Percentiles rank a stretch among this genome's conserved stretches.
Conservation (phyloP, 1,140 invertebrate genomes). For the Macrobrachium rosenbergii region DNA sequence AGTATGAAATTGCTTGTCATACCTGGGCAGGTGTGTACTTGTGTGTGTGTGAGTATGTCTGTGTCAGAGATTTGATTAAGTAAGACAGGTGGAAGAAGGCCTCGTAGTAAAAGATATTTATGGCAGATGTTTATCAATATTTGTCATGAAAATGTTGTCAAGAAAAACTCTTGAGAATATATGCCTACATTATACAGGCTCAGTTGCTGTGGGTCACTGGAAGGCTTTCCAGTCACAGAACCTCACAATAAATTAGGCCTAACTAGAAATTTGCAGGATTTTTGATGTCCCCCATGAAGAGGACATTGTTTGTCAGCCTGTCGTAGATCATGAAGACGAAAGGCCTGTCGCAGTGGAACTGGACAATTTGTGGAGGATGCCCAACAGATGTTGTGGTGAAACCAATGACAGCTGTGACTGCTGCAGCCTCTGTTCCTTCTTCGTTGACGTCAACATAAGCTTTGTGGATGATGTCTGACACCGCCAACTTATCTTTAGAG, state of each 20-base stretch:
- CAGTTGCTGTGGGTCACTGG: no score
- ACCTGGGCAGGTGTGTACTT: no score
- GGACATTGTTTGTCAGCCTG: constrained; percentile 76
- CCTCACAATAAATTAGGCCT: no score
- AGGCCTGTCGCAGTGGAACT: constrained; percentile 87
- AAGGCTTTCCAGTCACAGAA: no score
- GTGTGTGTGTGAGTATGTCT: background rate
- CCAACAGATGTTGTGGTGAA: constrained; percentile 59
- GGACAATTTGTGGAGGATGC: constrained; percentile 71
- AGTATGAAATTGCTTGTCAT: no score
- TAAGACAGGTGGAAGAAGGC: no score
- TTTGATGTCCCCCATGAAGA: constrained; percentile 83
- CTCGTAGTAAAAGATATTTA: no score
- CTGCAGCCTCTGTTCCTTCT: constrained; percentile 77
- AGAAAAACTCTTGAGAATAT: no score
- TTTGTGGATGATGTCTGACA: constrained; percentile 80
- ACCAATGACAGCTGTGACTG: constrained; percentile 74
- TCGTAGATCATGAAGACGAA: constrained; percentile 88
- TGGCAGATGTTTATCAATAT: no score
- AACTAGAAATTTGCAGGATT: constrained; percentile 65
- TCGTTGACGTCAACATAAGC: constrained; percentile 86
- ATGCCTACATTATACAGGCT: no score
- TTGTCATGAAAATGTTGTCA: no score
- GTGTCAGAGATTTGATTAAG: background rate
- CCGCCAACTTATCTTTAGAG: background rate